A percentile compares a stretch with the other conserved stretches of the same genome.
Conservation (phyloP, 2,888 invertebrate species). For the Caenorhabditis sp. region DNA sequence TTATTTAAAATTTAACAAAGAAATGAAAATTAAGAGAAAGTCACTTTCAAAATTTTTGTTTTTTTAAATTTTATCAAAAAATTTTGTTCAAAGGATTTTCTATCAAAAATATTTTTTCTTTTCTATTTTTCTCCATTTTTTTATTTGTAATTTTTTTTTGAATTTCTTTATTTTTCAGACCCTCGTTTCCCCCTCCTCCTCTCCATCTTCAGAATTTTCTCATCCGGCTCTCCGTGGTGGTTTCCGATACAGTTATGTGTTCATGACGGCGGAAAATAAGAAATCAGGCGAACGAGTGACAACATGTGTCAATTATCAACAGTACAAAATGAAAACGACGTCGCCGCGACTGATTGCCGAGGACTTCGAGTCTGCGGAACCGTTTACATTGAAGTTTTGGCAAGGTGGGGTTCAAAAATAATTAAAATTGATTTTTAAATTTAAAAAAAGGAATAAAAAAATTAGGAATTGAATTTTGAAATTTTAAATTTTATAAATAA, state of each 20-base stretch:
- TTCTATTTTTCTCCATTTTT: neutral
- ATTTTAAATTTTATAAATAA: too few species aligned
- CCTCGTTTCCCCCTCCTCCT: neutral
- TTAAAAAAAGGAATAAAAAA: too few species aligned
- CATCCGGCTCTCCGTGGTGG: slow-evolving; percentile 9
- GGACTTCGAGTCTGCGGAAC: slow-evolving; percentile 21
- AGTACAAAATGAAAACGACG: slow-evolving; percentile 60
- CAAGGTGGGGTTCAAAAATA: slow-evolving; percentile 24
- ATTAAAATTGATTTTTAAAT: too few species aligned
- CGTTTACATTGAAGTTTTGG: slow-evolving; percentile 35
- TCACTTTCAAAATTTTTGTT: neutral
- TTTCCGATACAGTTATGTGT: slow-evolving; percentile 59
- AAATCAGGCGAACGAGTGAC: slow-evolving; percentile 33
- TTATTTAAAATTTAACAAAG: neutral
- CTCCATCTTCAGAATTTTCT: neutral
- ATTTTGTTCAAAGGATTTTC: too few species aligned
- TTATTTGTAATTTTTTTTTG: neutral
- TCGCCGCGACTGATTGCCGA: neutral
- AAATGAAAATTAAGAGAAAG: neutral
- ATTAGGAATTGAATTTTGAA: too few species aligned
- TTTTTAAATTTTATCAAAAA: neutral
- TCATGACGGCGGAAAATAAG: slow-evolving; percentile 55
- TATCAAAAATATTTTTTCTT: too few species aligned
- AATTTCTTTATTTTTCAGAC: slow-evolving; percentile 16
- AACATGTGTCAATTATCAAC: slow-evolving; percentile 79